Evolutionary conservation across 2,888 invertebrate species (phyloP).

Genomic region (Phymatocera aterrima): DNA sequence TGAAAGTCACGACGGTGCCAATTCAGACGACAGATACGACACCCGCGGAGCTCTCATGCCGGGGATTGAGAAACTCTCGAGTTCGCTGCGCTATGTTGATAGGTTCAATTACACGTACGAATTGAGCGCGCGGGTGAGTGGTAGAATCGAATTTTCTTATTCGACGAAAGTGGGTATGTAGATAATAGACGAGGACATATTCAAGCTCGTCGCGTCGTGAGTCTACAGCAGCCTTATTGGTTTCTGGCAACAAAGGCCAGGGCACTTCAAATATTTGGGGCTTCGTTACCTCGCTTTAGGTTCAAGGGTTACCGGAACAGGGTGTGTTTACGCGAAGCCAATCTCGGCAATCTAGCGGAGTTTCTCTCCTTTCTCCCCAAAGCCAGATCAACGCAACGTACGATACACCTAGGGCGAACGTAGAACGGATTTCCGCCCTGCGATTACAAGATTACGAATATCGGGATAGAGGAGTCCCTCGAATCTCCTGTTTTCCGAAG

Average conservation of each 20-base stretch:
- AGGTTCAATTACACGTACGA: constrained; percentile 38
- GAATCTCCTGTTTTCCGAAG: neutral
- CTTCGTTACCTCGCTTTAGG: constrained; percentile 34
- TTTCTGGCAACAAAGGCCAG: constrained; percentile 24
- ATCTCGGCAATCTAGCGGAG: constrained; percentile 16
- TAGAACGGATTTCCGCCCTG: constrained; percentile 15
- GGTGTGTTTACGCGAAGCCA: constrained; percentile 37
- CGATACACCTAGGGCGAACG: constrained; percentile 3
- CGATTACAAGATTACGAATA: constrained; percentile 15
- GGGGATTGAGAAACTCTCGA: neutral
- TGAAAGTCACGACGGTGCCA: neutral
- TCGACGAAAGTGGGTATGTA: constrained; percentile 1
- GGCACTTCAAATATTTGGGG: constrained; percentile 36
- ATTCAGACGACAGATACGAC: constrained; percentile 13
- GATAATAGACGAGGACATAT: constrained; percentile 4
- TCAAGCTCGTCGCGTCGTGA: neutral
- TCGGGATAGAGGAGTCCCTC: neutral
- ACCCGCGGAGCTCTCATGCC: neutral
- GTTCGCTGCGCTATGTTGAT: constrained; percentile 7
- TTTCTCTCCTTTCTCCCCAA: neutral
- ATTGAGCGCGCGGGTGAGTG: constrained; percentile 18
- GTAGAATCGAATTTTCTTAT: constrained; percentile 31
- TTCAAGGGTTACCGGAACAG: constrained; percentile 27
- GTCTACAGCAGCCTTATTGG: constrained; percentile 38
- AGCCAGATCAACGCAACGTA: neutral